Percentiles rank a stretch among this genome's conserved stretches.
These are phyloP conservation scores for Drosophila picticornis DNA, from an alignment of 2,888 invertebrate species.

Conservation along the genomic window DNA sequence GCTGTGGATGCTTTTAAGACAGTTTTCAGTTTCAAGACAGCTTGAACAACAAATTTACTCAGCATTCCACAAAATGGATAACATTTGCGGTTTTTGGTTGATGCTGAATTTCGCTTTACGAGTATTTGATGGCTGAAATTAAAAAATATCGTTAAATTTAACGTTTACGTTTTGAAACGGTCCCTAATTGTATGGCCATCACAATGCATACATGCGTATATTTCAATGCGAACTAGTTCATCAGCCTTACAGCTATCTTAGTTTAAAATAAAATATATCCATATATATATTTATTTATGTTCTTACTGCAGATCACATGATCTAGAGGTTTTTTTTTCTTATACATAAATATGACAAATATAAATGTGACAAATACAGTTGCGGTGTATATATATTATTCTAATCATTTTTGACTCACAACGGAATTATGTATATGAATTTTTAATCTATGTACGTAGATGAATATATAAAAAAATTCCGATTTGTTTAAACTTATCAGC, in stretches of 20 bases:
- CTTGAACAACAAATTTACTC: background rate
- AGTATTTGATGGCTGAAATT: background rate
- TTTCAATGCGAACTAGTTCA: background rate
- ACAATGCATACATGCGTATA: background rate
- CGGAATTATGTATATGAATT: background rate
- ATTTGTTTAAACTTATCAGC: constrained; percentile 35
- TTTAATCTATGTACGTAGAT: background rate
- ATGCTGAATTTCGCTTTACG: no score
- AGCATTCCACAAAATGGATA: background rate
- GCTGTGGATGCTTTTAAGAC: background rate
- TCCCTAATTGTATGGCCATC: background rate
- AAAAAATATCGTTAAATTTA: background rate
- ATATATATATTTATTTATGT: background rate
- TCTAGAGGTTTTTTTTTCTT: background rate
- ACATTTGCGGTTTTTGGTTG: background rate
- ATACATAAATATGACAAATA: background rate
- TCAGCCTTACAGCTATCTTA: background rate
- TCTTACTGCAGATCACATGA: background rate
- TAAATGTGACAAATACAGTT: background rate
- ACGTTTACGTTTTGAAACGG: background rate
- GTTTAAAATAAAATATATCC: background rate
- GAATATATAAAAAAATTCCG: background rate
- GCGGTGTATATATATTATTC: background rate
- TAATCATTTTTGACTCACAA: background rate
- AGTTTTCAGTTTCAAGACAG: background rate